Evolutionary conservation across 2,888 invertebrate genomes (phyloP).

Genomic region (Venustoraphidia nigricollis): DNA sequence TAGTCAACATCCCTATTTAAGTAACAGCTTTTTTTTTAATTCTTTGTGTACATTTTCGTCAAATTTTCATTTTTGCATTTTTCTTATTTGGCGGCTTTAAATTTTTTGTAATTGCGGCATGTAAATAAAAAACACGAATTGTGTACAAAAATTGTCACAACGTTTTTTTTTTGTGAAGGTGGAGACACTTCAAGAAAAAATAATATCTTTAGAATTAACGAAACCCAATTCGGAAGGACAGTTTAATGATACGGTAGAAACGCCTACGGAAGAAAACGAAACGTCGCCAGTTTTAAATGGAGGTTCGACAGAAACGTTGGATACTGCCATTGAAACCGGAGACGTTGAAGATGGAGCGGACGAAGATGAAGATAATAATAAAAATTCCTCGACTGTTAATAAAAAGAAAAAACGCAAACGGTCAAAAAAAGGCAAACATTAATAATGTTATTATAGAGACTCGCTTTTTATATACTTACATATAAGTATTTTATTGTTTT

Average conservation of each 20-base stretch:
- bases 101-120: too few species aligned
- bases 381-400: conserved; percentile 26
- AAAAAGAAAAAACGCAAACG: conserved; percentile 36
- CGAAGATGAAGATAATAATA: conserved; percentile 33
- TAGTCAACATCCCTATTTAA: too few species aligned
- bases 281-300: conserved; percentile 15
- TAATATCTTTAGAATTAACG: conserved; percentile 74
- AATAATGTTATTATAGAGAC: conserved; percentile 9
- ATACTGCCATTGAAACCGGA: conserved; percentile 8
- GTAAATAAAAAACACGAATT: too few species aligned
- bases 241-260: too few species aligned
- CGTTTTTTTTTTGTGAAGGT: conserved; percentile 36
- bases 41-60: too few species aligned
- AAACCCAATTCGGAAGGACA: conserved; percentile 20
- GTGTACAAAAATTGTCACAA: too few species aligned
- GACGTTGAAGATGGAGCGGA: conserved; percentile 28
- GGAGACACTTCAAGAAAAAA: conserved; percentile 82
- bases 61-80: too few species aligned
- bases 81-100: too few species aligned
- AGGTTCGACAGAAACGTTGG: conserved; percentile 5
- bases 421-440: conserved; percentile 36
- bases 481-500: neutral
- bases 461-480: neutral
- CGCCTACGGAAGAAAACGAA: conserved; percentile 13
- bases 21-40: too few species aligned